A percentile compares a stretch with the other conserved stretches of the same genome.
These are phyloP conservation scores for Procambarus clarkii DNA, from an alignment of 1,140 invertebrate species.

Conservation along the genomic window DNA sequence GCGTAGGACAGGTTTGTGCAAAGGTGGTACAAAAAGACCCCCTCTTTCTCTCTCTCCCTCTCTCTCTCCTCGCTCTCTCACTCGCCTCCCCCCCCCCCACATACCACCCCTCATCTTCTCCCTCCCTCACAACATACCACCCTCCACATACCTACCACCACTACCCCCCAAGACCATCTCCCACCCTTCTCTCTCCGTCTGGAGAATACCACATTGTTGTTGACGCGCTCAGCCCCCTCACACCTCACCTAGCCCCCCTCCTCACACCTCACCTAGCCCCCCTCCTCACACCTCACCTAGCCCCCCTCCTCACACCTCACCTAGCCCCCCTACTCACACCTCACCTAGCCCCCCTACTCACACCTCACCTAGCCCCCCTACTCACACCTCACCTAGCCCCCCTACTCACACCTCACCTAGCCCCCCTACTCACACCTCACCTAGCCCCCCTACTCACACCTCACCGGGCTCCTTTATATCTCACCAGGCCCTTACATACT, in stretches of 20 bases:
- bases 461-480: no score
- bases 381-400: no score
- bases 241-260: neutral
- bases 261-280: neutral
- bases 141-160: neutral
- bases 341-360: no score
- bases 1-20: no score
- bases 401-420: no score
- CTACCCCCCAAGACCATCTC: neutral
- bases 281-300: neutral
- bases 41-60: no score
- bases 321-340: neutral
- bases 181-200: neutral
- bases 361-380: no score
- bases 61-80: neutral
- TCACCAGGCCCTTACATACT: no score
- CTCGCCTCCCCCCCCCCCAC: no score
- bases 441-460: no score
- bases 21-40: no score
- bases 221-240: neutral
- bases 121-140: neutral
- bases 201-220: neutral
- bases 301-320: neutral
- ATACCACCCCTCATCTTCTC: neutral
- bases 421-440: no score